Evolutionary conservation across 2,888 invertebrate species (phyloP), one percentile per base, ranked within the genome.

Genomic region (Stomorhina lunata): DNA sequence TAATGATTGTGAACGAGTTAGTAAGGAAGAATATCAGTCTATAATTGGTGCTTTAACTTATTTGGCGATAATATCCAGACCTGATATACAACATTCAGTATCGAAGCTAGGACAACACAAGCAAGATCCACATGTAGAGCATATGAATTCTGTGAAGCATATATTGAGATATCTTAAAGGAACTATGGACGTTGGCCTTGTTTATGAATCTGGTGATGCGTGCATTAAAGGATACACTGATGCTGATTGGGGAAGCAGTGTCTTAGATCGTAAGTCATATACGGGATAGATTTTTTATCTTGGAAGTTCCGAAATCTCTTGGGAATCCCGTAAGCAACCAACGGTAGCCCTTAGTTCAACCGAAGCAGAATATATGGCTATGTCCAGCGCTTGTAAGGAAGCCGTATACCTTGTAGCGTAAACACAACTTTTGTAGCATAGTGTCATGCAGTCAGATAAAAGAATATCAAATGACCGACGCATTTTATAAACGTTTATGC

Each of bases 321-420:
- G 65, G 71, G 66, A 75, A 17, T 53, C 50, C 0, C 20, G 7
- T 12, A 80, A 80, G 22, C 80, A 73, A 22, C 4, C 48, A 2
- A 50, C 57, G 1, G 66, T 71, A 1, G 66, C 81, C 1, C 61
- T 80, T 6, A 83, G 83, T 32, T 63, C 57, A 5, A 78, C 78
- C 2, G 82, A 82, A 50, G 79, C 65, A 12, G 79, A 82, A 50
- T 82, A 82, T 25, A 65, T 71, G 34, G 69, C 75, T 27, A 66
- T 75, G 40, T 75, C 50, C 6, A 59, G 48, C 6, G 77, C 72
- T 4, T 50, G 71, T 4, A 72, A 77, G 29, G 81, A 81, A 29
- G 76, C 76, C 9, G 22, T 61, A 37, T 72, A 81, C n/a, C n/a
- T n/a, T n/a, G n/a, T n/a, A n/a, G n/a, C n/a, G n/a, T n/a, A n/a